Conservation (phyloP, 53 echinoderm and acorn worm genomes). For the Paelopatides confundens region DNA sequence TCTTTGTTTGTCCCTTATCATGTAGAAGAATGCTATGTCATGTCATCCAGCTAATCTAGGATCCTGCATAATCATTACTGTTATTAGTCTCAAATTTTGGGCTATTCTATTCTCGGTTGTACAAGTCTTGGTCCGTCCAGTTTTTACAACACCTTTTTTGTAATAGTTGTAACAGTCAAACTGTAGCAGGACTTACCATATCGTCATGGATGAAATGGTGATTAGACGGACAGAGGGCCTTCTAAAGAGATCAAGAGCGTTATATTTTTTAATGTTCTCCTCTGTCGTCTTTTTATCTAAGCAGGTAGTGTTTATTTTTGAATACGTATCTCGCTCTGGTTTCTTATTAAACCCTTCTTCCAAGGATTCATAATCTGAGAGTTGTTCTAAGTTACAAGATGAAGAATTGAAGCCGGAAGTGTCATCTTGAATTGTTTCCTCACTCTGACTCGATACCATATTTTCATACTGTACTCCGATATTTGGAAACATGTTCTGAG, state of each 20-base stretch:
- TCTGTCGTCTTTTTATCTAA: neutral
- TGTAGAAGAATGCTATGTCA: too few relatives aligned
- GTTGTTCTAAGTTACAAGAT: neutral
- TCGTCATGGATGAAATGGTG: neutral
- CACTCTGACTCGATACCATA: neutral
- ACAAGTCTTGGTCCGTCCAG: too few relatives aligned
- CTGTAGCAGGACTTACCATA: slow-evolving; percentile 7
- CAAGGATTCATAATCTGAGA: slow-evolving; percentile 26
- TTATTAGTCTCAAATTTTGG: too few relatives aligned
- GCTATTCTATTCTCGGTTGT: too few relatives aligned
- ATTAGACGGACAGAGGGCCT: slow-evolving; percentile 14
- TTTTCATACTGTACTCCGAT: slow-evolving; percentile 8
- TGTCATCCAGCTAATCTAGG: too few relatives aligned
- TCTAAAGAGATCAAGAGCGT: slow-evolving; percentile 22
- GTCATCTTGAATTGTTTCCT: neutral
- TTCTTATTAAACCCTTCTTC: neutral
- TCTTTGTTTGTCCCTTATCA: too few relatives aligned
- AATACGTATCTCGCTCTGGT: neutral
- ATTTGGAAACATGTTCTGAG: slow-evolving; percentile 15
- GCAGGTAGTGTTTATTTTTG: neutral
- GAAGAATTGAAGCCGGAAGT: slow-evolving; percentile 22
- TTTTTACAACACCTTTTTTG: too few relatives aligned
- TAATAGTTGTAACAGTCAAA: too few relatives aligned
- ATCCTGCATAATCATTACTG: too few relatives aligned
- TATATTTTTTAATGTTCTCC: neutral